Evolutionary conservation across 2,888 invertebrate species (phyloP).

Genomic region (Trileptium ribeirensis): DNA sequence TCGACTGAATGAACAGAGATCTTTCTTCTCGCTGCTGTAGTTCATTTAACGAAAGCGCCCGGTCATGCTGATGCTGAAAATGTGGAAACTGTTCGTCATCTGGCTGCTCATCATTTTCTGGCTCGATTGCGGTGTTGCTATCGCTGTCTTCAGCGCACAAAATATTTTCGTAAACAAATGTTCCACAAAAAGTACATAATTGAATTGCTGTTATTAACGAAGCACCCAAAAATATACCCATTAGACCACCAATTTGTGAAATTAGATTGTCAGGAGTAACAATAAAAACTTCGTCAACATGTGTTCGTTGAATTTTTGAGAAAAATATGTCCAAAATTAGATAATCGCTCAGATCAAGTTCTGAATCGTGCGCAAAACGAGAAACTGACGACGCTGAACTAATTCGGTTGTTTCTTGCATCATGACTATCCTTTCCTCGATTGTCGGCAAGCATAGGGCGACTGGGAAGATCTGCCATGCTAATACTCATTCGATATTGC

Average conservation of each 20-base stretch:
- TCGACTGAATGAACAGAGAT: too few species aligned
- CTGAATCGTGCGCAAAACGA: neutral
- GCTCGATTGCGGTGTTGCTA: too few species aligned
- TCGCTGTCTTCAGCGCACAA: too few species aligned
- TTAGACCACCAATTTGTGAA: slow-evolving; percentile 6
- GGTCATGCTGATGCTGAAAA: too few species aligned
- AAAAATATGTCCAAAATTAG: neutral
- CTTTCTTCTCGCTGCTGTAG: too few species aligned
- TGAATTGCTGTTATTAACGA: slow-evolving; percentile 4
- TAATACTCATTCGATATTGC: neutral
- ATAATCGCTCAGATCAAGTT: neutral
- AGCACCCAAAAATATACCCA: neutral
- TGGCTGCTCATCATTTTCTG: too few species aligned
- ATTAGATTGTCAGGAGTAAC: neutral
- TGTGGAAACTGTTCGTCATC: too few species aligned
- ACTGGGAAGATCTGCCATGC: neutral
- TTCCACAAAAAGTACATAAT: neutral
- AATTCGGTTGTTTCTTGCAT: neutral
- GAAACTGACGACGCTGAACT: neutral
- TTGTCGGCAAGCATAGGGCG: neutral
- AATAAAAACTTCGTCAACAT: slow-evolving; percentile 9
- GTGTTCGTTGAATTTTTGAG: slow-evolving; percentile 5
- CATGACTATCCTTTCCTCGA: neutral
- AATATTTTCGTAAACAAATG: neutral
- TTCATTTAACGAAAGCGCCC: too few species aligned